Percentiles rank a stretch among this genome's conserved stretches.
phyloP scores from a whole-genome alignment of 2,797 vertebrate species.

The Microctenopoma lineatum region DNA sequence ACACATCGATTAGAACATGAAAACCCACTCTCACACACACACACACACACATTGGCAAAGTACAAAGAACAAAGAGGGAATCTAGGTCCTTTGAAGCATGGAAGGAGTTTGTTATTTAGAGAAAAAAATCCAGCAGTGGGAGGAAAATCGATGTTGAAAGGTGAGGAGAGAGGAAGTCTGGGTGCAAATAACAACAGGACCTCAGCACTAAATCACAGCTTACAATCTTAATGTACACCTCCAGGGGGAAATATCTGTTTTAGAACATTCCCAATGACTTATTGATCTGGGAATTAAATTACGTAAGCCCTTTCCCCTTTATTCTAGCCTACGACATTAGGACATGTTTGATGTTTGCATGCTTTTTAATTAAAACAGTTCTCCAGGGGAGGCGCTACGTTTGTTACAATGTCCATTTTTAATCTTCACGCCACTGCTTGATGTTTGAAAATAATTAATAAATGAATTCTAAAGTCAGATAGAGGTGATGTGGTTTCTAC shows the following conservation, averaged over 20 bases:
- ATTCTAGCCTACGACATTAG: slow-evolving; percentile 53
- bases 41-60: slow-evolving; percentile 14
- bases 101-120: slow-evolving; percentile 39
- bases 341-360: slow-evolving; percentile 58
- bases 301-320: slow-evolving; percentile 43
- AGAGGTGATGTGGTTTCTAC: slow-evolving; percentile 1
- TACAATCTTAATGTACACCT: slow-evolving; percentile 69
- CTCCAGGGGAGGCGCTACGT: slow-evolving; percentile 25
- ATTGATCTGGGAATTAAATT: slow-evolving; percentile 75
- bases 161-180: slow-evolving; percentile 45
- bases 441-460: slow-evolving; percentile 37
- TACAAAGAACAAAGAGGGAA: slow-evolving; percentile 40
- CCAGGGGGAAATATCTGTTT: slow-evolving; percentile 73
- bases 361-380: slow-evolving; percentile 72
- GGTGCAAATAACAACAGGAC: slow-evolving; percentile 52
- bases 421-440: slow-evolving; percentile 45
- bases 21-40: slow-evolving; percentile 1
- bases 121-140: slow-evolving; percentile 23
- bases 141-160: slow-evolving; percentile 59
- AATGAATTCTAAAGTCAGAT: slow-evolving; percentile 29
- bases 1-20: slow-evolving; percentile 8
- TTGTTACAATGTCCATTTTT: slow-evolving; percentile 44
- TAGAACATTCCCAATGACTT: slow-evolving; percentile 70
- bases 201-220: slow-evolving; percentile 67
- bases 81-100: slow-evolving; percentile 36